Evolutionary conservation across 2,797 vertebrate species (phyloP), one percentile per base, ranked within the genome.

Genomic region (Nyctalus aviator): DNA sequence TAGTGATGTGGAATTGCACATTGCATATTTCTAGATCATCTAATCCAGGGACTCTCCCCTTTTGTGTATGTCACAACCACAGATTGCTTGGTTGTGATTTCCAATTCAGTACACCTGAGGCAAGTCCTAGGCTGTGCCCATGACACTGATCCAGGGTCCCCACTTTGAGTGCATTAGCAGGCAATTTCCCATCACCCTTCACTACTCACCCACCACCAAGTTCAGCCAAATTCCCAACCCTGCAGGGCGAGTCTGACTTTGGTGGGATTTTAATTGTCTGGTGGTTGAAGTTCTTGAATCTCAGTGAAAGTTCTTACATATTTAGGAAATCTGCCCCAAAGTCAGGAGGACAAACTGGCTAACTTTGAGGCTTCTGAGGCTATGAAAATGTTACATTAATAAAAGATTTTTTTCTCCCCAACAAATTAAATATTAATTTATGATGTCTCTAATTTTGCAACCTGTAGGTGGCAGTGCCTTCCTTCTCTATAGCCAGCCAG

Each of bases 401-500:
- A 87, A 91, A 94, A 90, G 57, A 20, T 55, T 82, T 94, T 93
- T 94, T 53, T n/a, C n/a, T n/a, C 37, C 37, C 35, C 66, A 78
- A 27, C n/a, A 87, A 91, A 93, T 92, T 91, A 48, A n/a, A 71
- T 15, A 55, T 85, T 14, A 82, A 78, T 89, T 64, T 78, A 25
- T 79, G 30, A n/a, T 59, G 64, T 84, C 48, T 46, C 68, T 48
- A 92, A 91, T 71, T 12, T 48, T 94, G 21, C 0, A 30, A 55
- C 97, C 98, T 96, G 97, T 92, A 98, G 98, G 98, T 98, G 98
- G 98, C 98, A 98, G 98, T 97, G 97, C 72, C 78, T 96, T 92
- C 98, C 98, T 98, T 98, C 85, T 93, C 32, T 96, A 97, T 68
- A 15, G 88, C 66, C 25, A 69, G 13, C 4, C 2, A 48, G 20